Evolutionary conservation across 2,888 invertebrate genomes (phyloP), one percentile per base, ranked within the genome.

Genomic region (Parnassius glacialis): DNA sequence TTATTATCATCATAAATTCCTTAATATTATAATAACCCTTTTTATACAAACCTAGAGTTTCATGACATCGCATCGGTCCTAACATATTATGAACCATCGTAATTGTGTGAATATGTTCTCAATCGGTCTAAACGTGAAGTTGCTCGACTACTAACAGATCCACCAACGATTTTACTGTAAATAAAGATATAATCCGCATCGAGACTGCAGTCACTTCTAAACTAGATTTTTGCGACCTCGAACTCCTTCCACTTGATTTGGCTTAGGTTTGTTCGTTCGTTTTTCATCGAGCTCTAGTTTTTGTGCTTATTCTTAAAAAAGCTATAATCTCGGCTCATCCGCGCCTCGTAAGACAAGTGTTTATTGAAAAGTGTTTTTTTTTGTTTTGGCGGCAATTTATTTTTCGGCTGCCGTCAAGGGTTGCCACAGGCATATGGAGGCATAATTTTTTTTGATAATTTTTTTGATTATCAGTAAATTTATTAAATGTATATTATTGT

Each of bases 371-470:
- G 43, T 13, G 51, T 48, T 51, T 51, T n/a, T 48, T 51, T 53
- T 42, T 52, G 53, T 53, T 53, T 53, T 41, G 53, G 53, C 43
- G 43, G 53, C 53, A 53, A 53, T 42, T 53, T 53, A 53, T 53
- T 53, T 53, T n/a, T 48, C 9, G 16, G 16, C 48, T 48, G 48
- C 16, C 9, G 43, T 10, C 43, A 2, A 48, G 48, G 16, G 16
- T 16, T 48, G 48, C 16, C 10, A 34, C 34, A 16, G 48, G 2
- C 16, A 13, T n/a, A n/a, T 45, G 5, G 34, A 34, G 20, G 20
- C 20, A 20, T 20, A 20, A 2, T 34, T 5, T 7, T 34, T 34
- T 34, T 34, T 25, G 25, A 20, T 20, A 20, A 2, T 34, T 5
- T 7, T 34, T 34, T 34, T 34, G 34, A 5, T 34, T 7, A 5